Evolutionary conservation across 2,797 vertebrate species (phyloP), one percentile per base, ranked within the genome.

Genomic region (Notoglanidium macrostoma): DNA sequence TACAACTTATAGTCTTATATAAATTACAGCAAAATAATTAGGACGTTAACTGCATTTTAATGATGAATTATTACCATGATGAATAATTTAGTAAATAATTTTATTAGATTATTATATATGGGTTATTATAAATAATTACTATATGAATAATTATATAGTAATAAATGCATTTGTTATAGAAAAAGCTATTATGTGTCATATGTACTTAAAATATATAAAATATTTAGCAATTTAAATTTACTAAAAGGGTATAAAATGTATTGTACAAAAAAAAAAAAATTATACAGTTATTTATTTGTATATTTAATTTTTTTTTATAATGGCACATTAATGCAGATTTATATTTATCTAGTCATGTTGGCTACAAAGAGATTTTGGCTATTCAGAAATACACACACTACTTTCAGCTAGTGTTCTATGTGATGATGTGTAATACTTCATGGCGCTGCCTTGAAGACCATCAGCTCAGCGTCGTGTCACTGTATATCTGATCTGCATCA

Each of bases 401-500:
- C 2, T 14, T 35, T 40, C 32, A 3, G 32, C 68, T 2, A 40
- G 35, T 40, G 35, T 40, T 40, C 1, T 40, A 40, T 40, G 35
- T 59, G 5, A 35, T 1, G n/a, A 26, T 19, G 46, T 21, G 76
- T 57, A 23, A 23, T 57, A 57, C 19, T 54, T 77, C 74, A 15
- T 51, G 44, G 44, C 72, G 2, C 12, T 6, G 10, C 1, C 77
- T 23, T 32, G 1, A 32, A 32, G 51, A 19, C 19, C 17, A 23
- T 61, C 55, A 61, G 54, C 77, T 81, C 57, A 46, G 21, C 6
- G 35, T 46, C 21, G 23, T 65, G 40, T 46, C 79, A 82, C 59
- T 46, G 59, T n/a, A 46, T 65, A 82, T 82, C 79, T 46, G 59
- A 82, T 65, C 40, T 11, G 1, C 26, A 65, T 82, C 84, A 76